These are phyloP conservation scores for Azemiops feae DNA, from an alignment of 2,113 vertebrate genomes.

Conservation along the genomic window DNA sequence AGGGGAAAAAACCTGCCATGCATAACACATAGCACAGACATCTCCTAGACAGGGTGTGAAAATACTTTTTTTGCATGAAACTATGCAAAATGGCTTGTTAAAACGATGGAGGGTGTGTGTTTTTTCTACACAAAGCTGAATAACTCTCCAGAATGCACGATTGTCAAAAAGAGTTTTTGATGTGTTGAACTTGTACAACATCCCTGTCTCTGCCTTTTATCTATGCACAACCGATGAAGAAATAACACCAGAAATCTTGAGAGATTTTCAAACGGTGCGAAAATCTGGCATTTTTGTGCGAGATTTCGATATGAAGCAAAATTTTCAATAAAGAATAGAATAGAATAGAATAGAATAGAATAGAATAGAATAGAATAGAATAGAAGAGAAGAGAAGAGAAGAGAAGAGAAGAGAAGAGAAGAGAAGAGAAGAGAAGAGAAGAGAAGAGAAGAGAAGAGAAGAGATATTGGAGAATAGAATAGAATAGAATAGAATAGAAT, in stretches of 20 bases:
- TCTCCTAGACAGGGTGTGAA: background rate
- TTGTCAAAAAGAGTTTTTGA: background rate
- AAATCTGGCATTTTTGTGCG: rapidly evolving
- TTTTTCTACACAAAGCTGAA: background rate
- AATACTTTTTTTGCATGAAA: background rate
- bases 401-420: too few relatives aligned
- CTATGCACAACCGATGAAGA: background rate
- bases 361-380: too few relatives aligned
- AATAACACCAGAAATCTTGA: background rate
- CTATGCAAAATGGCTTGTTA: background rate
- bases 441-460: too few relatives aligned
- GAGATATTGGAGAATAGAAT: too few relatives aligned
- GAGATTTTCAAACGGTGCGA: background rate
- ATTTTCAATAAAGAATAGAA: background rate
- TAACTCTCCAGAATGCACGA: background rate
- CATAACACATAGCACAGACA: background rate
- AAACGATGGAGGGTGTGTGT: background rate
- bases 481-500: too few relatives aligned
- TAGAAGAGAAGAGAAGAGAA: too few relatives aligned
- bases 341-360: too few relatives aligned
- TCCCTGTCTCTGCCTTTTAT: too few relatives aligned
- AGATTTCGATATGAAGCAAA: background rate
- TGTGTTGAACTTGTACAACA: background rate
- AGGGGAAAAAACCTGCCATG: background rate
- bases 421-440: too few relatives aligned